phyloP scores from a whole-genome alignment of 2,113 vertebrate genomes.

The Lepisosteus oculatus region DNA sequence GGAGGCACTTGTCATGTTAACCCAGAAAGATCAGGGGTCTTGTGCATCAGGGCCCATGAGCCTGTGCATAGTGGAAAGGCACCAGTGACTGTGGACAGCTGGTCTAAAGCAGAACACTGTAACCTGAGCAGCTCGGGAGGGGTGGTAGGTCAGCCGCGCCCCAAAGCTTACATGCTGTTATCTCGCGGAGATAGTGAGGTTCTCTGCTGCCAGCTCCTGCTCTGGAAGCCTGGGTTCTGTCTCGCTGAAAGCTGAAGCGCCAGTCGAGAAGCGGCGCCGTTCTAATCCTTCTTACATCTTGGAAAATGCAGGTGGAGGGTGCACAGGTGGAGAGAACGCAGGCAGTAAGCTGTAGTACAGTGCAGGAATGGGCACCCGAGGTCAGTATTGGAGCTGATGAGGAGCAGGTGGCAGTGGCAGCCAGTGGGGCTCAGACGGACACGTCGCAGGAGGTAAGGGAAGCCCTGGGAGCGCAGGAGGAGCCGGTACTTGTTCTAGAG shows the following conservation, averaged over 20 bases:
- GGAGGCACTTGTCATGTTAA: too few species aligned
- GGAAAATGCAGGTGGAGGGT: constrained; percentile 14
- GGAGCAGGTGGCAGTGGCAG: constrained; percentile 17
- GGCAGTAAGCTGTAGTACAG: constrained; percentile 21
- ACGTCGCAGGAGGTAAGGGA: constrained; percentile 17
- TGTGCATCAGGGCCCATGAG: too few species aligned
- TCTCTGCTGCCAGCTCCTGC: not conserved
- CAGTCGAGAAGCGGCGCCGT: not conserved
- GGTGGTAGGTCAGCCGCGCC: too few species aligned
- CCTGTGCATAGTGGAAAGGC: too few species aligned
- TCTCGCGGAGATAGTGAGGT: too few species aligned
- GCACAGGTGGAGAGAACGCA: constrained; percentile 19
- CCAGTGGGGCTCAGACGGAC: constrained; percentile 12
- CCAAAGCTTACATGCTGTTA: not conserved
- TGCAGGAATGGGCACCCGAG: constrained; percentile 11
- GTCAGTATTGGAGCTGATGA: constrained; percentile 21
- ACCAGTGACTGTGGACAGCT: too few species aligned
- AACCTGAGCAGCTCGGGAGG: too few species aligned
- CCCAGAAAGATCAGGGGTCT: too few species aligned
- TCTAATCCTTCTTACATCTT: constrained; percentile 20
- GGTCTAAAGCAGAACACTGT: too few species aligned
- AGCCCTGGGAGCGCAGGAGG: not conserved
- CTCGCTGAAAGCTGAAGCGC: not conserved
- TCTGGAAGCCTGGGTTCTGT: not conserved
- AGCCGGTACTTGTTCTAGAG: not conserved